Evolutionary conservation across 2,888 invertebrate species (phyloP).

Genomic region (Spodoptera littoralis): DNA sequence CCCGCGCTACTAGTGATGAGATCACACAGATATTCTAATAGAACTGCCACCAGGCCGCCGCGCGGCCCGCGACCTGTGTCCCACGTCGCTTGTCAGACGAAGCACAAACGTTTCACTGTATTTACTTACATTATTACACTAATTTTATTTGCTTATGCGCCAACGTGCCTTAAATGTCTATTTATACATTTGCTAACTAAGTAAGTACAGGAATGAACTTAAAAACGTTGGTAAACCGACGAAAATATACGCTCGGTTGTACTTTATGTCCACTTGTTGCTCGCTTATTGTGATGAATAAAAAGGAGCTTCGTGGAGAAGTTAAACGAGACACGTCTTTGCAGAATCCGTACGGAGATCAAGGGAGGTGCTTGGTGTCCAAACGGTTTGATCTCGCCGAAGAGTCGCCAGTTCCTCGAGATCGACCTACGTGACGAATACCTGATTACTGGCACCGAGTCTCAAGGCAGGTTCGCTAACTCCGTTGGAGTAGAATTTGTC

Average conservation of each 20-base stretch:
- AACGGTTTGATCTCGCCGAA: constrained; percentile 93
- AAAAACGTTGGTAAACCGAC: constrained; percentile 54
- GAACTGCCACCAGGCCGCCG: constrained; percentile 65
- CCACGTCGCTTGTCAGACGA: constrained; percentile 74
- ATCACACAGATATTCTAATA: constrained; percentile 82
- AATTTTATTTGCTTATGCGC: constrained; percentile 75
- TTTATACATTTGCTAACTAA: constrained; percentile 58
- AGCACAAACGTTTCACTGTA: constrained; percentile 71
- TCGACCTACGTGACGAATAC: constrained; percentile 92
- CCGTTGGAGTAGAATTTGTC: constrained; percentile 96
- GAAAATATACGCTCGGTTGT: constrained; percentile 44
- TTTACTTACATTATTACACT: constrained; percentile 72
- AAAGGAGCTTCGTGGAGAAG: constrained; percentile 29
- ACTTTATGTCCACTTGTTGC: constrained; percentile 52
- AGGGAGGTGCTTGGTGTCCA: constrained; percentile 98
- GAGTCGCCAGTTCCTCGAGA: constrained; percentile 94
- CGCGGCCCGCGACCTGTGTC: constrained; percentile 21
- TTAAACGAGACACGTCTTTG: constrained; percentile 40
- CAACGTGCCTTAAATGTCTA: constrained; percentile 58
- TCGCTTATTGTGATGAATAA: constrained; percentile 48
- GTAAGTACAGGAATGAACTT: constrained; percentile 52
- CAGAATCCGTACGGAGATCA: constrained; percentile 95
- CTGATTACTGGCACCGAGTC: constrained; percentile 95
- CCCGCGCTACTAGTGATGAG: constrained; percentile 67
- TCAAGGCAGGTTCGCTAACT: constrained; percentile 97